Evolutionary conservation across 2,888 invertebrate genomes (phyloP), one percentile per base, ranked within the genome.

Genomic region (Drosophila helvetica): DNA sequence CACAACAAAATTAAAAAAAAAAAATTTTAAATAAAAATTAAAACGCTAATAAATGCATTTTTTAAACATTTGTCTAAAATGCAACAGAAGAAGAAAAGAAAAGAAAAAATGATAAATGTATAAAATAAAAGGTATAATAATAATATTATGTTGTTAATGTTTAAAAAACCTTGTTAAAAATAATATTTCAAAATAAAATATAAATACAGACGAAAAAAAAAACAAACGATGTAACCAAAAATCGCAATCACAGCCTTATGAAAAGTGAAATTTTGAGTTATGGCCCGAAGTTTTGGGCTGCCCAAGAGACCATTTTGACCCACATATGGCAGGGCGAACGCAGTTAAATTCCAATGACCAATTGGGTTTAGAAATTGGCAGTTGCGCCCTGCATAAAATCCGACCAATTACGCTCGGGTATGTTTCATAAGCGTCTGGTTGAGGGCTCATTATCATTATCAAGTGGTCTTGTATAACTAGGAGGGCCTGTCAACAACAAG

Each of bases 111-210:
- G 76, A 72, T 75, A 79, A 82, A 78, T 74, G 75, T 73, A 78
- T 57, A 71, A 75, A 78, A 73, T 70, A 75, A 72, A 76, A 81
- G 78, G 79, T 79, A 73, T 75, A 89, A 86, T 78, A 77, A 79
- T 80, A 82, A 80, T 76, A 88, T 87, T 87, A 91, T 91, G 90
- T 92, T 92, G 92, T 92, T 92, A 92, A 92, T 92, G 92, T 92
- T 92, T 90, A 81, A 91, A 91, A 90, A 90, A 90, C 75, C 86
- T 92, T 91, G 91, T 91, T 91, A 92, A 91, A 71, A 91, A 91
- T 90, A 89, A 90, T 89, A 91, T 89, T 91, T 90, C 88, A 88
- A 89, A 89, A 83, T 88, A 90, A 90, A 90, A 84, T 82, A 90
- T 79, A 82, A 80, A 90, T 79, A 88, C 75, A 72, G 84, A 82